Conservation (phyloP, 1,140 invertebrate genomes). For the Trachelipus rathkii region DNA sequence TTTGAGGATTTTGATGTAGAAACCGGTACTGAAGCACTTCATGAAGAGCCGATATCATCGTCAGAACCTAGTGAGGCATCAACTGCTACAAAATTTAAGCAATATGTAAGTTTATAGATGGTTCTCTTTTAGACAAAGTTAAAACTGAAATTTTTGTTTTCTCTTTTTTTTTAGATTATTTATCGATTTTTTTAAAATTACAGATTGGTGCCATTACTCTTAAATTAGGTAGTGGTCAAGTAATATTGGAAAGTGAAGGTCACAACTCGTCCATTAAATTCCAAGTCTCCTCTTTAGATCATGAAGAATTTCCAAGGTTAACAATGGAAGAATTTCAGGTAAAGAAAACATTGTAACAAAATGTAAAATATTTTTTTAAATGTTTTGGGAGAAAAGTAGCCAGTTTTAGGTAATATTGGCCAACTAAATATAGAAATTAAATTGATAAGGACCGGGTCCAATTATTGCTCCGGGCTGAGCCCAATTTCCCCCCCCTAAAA, state of each 20-base stretch:
- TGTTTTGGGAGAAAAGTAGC: no score
- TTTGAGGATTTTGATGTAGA: not conserved
- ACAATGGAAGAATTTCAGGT: not conserved
- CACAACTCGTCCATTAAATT: not conserved
- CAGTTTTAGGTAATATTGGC: no score
- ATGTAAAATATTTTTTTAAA: no score
- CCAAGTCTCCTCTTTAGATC: not conserved
- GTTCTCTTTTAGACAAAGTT: no score
- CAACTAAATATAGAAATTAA: no score
- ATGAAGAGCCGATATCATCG: not conserved
- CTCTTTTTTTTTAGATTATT: no score
- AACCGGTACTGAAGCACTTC: not conserved
- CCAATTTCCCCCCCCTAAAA: no score
- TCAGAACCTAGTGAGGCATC: not conserved
- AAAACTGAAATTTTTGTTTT: no score
- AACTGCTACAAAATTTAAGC: not conserved
- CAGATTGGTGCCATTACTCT: not conserved
- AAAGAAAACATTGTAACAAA: not conserved
- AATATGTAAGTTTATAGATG: not conserved
- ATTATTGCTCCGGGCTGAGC: no score
- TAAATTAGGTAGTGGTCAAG: not conserved
- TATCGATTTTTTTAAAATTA: not conserved
- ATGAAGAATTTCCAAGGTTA: not conserved
- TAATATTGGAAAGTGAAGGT: not conserved
- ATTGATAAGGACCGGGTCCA: no score